Evolutionary conservation across 2,797 vertebrate species (phyloP).

Genomic region (Aldrovandia affinis): DNA sequence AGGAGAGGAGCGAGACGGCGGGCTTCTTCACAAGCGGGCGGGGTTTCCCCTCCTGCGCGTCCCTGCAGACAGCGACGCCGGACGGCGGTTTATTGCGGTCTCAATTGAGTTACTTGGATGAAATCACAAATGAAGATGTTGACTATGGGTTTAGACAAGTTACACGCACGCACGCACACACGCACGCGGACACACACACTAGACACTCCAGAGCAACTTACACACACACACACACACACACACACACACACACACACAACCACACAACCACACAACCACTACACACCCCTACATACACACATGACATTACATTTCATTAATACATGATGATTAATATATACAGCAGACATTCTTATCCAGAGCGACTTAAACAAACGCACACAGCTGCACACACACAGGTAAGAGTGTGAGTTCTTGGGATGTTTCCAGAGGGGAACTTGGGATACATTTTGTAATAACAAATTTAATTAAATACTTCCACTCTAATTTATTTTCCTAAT

Average conservation of each 20-base stretch:
- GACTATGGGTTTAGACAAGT: background rate
- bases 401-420: background rate
- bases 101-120: background rate
- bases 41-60: background rate
- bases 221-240: background rate
- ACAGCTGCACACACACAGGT: background rate
- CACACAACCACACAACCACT: too few species aligned
- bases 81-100: background rate
- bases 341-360: too few species aligned
- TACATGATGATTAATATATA: slow-evolving; percentile 40
- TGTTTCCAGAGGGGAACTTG: background rate
- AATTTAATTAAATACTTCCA: background rate
- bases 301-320: slow-evolving; percentile 10
- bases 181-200: background rate
- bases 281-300: background rate
- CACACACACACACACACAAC: slow-evolving; percentile 1
- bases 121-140: background rate
- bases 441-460: background rate
- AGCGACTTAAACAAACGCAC: background rate
- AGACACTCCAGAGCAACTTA: background rate
- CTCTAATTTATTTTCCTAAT: too few species aligned
- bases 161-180: background rate
- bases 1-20: background rate
- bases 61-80: background rate
- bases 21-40: background rate